These are phyloP conservation scores for Aphelenchoides besseyi DNA, from an alignment of 1,140 invertebrate species.

Conservation along the genomic window DNA sequence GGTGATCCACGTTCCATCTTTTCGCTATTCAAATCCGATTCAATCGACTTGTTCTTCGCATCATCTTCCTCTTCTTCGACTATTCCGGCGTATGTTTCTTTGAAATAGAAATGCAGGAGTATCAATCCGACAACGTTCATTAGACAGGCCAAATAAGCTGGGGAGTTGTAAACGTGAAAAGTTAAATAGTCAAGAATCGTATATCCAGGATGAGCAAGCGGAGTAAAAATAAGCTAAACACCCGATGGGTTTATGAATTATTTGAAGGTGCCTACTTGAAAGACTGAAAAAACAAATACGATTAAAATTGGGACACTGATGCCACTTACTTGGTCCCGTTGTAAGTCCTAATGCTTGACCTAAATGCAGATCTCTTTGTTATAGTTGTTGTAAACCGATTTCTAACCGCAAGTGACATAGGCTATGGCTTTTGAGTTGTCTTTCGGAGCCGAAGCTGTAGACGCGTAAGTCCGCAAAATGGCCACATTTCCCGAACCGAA, in stretches of 20 bases:
- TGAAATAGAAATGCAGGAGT: constrained; percentile 26
- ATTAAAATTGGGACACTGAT: constrained; percentile 16
- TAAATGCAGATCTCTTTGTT: not conserved
- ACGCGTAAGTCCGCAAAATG: constrained; percentile 31
- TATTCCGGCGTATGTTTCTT: constrained; percentile 25
- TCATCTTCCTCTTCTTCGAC: not conserved
- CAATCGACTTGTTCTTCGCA: not conserved
- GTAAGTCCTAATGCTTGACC: constrained; percentile 32
- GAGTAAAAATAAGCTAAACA: constrained; percentile 30
- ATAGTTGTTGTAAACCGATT: no score
- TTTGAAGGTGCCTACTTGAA: no score
- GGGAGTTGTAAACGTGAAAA: constrained; percentile 29
- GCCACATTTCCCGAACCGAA: constrained; percentile 18
- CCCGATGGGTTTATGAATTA: no score
- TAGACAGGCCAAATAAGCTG: constrained; percentile 22
- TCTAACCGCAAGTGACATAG: constrained; percentile 30
- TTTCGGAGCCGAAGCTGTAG: constrained; percentile 34
- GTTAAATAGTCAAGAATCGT: not conserved
- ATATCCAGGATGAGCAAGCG: constrained; percentile 22
- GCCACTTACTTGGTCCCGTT: constrained; percentile 23
- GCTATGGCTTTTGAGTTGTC: constrained; percentile 36
- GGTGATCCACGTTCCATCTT: not conserved
- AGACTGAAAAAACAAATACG: constrained; percentile 11
- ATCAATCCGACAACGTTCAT: constrained; percentile 34
- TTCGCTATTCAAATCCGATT: no score